Evolutionary conservation across 2,888 invertebrate genomes (phyloP).

Genomic region (Sphaerophoria rueppellii): DNA sequence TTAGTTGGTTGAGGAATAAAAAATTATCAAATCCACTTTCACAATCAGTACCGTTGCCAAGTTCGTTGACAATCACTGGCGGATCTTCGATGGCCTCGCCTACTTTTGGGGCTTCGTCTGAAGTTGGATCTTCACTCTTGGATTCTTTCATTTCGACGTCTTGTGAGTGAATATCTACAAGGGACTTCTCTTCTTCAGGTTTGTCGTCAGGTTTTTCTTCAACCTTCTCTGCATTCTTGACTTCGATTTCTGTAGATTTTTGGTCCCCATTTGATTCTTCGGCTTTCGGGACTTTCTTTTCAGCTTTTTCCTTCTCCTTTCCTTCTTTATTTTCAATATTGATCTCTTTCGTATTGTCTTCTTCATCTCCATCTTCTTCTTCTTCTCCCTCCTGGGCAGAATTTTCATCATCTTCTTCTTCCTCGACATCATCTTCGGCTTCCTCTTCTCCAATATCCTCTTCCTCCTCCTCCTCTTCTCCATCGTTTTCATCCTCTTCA

Average conservation of each 20-base stretch:
- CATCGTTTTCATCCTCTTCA: conserved; percentile 76
- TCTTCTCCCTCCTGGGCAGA: conserved; percentile 36
- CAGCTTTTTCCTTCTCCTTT: conserved; percentile 41
- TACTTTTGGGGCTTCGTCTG: conserved; percentile 76
- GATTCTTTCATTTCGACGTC: conserved; percentile 76
- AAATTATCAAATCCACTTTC: conserved; percentile 78
- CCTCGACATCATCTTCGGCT: conserved; percentile 77
- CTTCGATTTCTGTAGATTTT: too few species aligned
- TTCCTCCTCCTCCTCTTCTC: conserved; percentile 76
- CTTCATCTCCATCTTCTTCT: conserved; percentile 54
- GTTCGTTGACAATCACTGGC: conserved; percentile 87
- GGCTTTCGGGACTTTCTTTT: not conserved
- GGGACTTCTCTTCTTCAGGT: not conserved
- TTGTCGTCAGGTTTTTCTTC: not conserved
- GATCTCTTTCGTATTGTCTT: conserved; percentile 26
- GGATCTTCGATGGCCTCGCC: conserved; percentile 89
- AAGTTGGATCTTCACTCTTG: conserved; percentile 52
- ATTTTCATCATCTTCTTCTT: conserved; percentile 74
- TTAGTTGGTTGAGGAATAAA: conserved; percentile 10
- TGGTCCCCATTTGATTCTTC: too few species aligned
- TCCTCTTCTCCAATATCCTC: conserved; percentile 77
- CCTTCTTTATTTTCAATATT: conserved; percentile 69
- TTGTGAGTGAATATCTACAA: conserved; percentile 25
- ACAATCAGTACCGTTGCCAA: conserved; percentile 87
- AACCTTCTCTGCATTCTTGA: too few species aligned